phyloP scores from a whole-genome alignment of 2,113 vertebrate genomes.

The Phycodurus eques region DNA sequence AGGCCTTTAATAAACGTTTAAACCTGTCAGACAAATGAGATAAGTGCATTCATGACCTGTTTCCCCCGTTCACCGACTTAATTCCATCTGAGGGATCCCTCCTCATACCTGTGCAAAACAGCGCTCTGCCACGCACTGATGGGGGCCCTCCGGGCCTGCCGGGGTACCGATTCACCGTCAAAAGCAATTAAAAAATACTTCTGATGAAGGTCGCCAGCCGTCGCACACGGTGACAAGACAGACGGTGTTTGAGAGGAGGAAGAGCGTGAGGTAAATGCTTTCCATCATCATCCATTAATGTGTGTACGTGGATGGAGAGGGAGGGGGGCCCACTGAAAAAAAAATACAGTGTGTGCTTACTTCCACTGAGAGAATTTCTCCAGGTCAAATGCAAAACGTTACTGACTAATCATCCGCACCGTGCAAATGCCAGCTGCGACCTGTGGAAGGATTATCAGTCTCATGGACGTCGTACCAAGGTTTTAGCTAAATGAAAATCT shows the following conservation, averaged over 20 bases:
- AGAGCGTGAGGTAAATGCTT: conserved; percentile 45
- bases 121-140: background rate
- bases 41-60: conserved; percentile 70
- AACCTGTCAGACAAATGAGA: conserved; percentile 77
- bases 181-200: conserved; percentile 79
- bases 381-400: conserved; percentile 99
- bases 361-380: conserved; percentile 99
- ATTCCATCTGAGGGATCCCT: conserved; percentile 65
- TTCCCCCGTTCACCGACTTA: conserved; percentile 63
- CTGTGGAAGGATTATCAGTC: conserved; percentile 98
- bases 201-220: conserved; percentile 80
- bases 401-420: conserved; percentile 97
- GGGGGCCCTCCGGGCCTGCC: conserved; percentile 5
- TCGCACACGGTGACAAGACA: conserved; percentile 79
- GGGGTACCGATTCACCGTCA: conserved; percentile 65
- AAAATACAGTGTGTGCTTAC: conserved; percentile 97
- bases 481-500: conserved; percentile 99
- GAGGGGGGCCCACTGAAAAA: conserved; percentile 74
- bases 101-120: conserved; percentile 55
- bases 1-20: conserved; percentile 76
- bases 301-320: conserved; percentile 28
- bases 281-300: conserved; percentile 46
- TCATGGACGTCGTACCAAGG: conserved; percentile 99
- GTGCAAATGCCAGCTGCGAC: conserved; percentile 97
- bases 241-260: conserved; percentile 72